Conservation (phyloP, 2,888 invertebrate species). For the Congeria kusceri region DNA sequence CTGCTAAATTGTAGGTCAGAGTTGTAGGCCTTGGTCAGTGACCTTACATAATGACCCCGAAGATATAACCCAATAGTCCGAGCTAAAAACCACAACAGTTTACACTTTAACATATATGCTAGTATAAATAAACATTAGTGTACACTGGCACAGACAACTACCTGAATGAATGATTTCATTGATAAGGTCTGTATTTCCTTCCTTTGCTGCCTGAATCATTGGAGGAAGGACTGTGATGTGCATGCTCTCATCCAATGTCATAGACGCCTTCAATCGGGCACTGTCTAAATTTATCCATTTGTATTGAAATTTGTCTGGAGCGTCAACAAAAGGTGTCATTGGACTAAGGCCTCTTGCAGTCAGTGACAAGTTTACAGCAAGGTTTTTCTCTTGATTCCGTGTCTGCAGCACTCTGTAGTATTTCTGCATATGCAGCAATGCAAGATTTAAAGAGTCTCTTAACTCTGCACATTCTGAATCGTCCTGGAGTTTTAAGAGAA, state of each 20-base stretch:
- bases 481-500: conserved; percentile 83
- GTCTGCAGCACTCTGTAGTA: conserved; percentile 81
- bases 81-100: no score
- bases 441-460: conserved; percentile 83
- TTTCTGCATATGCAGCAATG: conserved; percentile 84
- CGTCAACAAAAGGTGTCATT: conserved; percentile 85
- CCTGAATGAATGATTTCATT: conserved; percentile 79
- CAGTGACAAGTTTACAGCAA: conserved; percentile 73
- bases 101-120: no score
- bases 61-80: no score
- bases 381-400: conserved; percentile 78
- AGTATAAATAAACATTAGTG: no score
- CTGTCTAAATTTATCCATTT: conserved; percentile 83
- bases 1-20: no score
- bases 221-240: conserved; percentile 75
- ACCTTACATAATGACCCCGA: no score
- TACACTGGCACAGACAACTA: conserved; percentile 60
- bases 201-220: conserved; percentile 80
- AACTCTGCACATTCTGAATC: conserved; percentile 84
- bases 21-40: no score
- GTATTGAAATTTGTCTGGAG: conserved; percentile 84
- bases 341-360: conserved; percentile 84
- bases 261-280: conserved; percentile 70
- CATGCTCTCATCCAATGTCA: conserved; percentile 75
- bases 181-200: conserved; percentile 78